These are phyloP conservation scores for Xiphophorus birchmanni DNA, from an alignment of 2,797 vertebrate genomes.

Conservation along the genomic window DNA sequence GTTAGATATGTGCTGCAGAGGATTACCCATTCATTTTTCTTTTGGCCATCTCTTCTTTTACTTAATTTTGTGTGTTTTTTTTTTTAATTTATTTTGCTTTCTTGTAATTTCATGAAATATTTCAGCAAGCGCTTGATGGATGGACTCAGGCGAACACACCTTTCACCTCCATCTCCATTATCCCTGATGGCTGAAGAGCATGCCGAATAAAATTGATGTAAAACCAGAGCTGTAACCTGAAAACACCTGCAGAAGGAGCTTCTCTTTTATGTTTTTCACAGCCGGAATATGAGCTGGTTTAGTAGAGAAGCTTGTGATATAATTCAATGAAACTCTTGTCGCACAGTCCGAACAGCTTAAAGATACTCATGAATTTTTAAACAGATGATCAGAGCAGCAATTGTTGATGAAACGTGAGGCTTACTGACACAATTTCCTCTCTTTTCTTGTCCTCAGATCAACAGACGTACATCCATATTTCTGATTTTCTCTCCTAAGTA, in stretches of 20 bases:
- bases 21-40: background rate
- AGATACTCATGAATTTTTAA: slow-evolving; percentile 67
- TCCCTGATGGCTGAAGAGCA: slow-evolving; percentile 12
- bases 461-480: slow-evolving; percentile 60
- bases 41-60: background rate
- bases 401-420: slow-evolving; percentile 63
- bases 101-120: background rate
- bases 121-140: background rate
- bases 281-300: background rate
- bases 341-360: slow-evolving; percentile 44
- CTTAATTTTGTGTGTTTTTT: background rate
- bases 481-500: slow-evolving; percentile 33
- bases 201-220: slow-evolving; percentile 25
- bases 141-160: background rate
- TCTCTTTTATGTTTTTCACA: slow-evolving; percentile 34
- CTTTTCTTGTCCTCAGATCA: slow-evolving; percentile 43
- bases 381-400: slow-evolving; percentile 52
- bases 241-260: slow-evolving; percentile 16
- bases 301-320: slow-evolving; percentile 27
- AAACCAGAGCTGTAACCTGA: slow-evolving; percentile 33
- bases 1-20: background rate
- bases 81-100: background rate
- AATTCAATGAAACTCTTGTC: slow-evolving; percentile 50
- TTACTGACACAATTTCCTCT: slow-evolving; percentile 55
- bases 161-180: background rate